These are phyloP conservation scores for Entomyzon cyanotis DNA, from an alignment of 2,113 vertebrate genomes.

Conservation along the genomic window DNA sequence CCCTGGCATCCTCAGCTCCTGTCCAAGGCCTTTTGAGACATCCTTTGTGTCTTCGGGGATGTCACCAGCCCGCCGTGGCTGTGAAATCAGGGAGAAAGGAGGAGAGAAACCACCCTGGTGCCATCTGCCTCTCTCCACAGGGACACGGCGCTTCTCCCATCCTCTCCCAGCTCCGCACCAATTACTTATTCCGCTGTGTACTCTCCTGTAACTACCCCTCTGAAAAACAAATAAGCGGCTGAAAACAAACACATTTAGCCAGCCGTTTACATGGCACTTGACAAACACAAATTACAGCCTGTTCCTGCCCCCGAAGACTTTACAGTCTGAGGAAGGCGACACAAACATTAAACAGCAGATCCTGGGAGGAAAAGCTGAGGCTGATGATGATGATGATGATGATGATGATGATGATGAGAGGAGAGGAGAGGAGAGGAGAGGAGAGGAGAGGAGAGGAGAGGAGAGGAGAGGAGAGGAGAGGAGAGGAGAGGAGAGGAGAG, in stretches of 20 bases:
- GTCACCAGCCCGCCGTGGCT: background rate
- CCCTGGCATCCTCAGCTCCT: background rate
- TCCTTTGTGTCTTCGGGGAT: background rate
- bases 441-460: background rate
- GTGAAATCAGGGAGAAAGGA: background rate
- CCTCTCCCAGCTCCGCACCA: background rate
- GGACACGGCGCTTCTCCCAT: background rate
- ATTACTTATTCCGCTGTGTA: conserved; percentile 5
- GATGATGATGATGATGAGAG: background rate
- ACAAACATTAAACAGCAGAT: background rate
- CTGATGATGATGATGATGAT: background rate
- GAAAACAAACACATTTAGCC: conserved; percentile 52
- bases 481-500: background rate
- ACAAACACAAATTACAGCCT: conserved; percentile 22
- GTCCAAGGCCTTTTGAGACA: background rate
- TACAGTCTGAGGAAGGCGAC: background rate
- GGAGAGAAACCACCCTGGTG: background rate
- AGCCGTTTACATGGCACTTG: conserved; percentile 31
- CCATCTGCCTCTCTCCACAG: background rate
- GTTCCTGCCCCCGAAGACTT: background rate
- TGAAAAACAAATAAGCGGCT: conserved; percentile 30
- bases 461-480: background rate
- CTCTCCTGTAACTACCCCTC: conserved; percentile 1
- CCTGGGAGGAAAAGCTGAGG: background rate
- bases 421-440: background rate